Evolutionary conservation across 2,888 invertebrate genomes (phyloP), one percentile per base, ranked within the genome.

Genomic region (Chironomus riparius): DNA sequence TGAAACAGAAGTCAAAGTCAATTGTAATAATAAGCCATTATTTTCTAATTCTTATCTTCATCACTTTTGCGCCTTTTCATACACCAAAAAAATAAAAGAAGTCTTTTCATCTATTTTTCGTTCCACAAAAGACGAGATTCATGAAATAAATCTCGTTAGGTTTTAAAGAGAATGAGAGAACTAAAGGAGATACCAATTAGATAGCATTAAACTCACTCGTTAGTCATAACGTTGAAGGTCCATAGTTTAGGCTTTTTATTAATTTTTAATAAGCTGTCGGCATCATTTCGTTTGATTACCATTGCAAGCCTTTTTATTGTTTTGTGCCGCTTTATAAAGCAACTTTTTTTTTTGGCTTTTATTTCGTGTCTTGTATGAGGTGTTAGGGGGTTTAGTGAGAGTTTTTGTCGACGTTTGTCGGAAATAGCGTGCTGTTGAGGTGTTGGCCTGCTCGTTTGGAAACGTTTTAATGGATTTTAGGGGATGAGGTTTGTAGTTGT

Each of bases 181-280:
- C 18, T 56, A 18, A 56, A 56, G 15, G 15, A 73, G 73, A 73
- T 56, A 73, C 73, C 73, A 74, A 74, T 68, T 68, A 65, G 68
- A 68, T 68, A 22, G 68, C 48, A 13, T 74, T 74, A 74, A 72
- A 74, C 65, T 74, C 74, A 74, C 68, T 74, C 74, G 68, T 74
- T 68, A 74, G 72, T 72, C 72, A 72, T 21, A 72, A 68, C 68
- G 68, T 47, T 68, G 21, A 21, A 68, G 65, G 13, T 10, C 70
- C 70, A 56, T 18, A 65, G 22, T 65, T 65, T 21, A 24, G 56
- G 24, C 70, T 70, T 61, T 71, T 71, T 71, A 71, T 71, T 74
- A 74, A 74, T 74, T 68, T 73, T 74, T 68, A 74, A 74, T 74
- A 74, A 74, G 65, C 74, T 74, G 68, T 74, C 74, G 74, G 65